Percentiles rank a stretch among this genome's conserved stretches.
Evolutionary conservation across 2,888 invertebrate species (phyloP).

Genomic region (Noctuana brunneofusca): DNA sequence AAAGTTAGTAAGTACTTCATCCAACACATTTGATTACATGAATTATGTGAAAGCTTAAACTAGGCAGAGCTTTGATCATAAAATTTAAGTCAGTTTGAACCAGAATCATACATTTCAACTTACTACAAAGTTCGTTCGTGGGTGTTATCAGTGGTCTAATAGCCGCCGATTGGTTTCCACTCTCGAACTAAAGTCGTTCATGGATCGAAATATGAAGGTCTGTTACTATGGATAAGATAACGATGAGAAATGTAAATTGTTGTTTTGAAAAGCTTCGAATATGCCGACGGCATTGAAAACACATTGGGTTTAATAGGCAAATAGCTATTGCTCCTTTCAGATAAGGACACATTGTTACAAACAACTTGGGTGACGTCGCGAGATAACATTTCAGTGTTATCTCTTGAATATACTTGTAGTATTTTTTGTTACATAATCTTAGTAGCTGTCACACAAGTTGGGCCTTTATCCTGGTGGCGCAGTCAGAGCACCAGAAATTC

Average conservation of each 20-base stretch:
- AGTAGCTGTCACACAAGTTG: background rate
- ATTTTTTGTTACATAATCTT: background rate
- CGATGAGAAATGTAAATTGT: constrained; percentile 68
- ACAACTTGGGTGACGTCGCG: constrained; percentile 10
- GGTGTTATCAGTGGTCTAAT: constrained; percentile 64
- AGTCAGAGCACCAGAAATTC: too few species aligned
- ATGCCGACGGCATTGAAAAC: constrained; percentile 53
- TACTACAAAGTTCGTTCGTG: constrained; percentile 43
- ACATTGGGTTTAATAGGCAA: constrained; percentile 41
- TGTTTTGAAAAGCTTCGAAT: constrained; percentile 70
- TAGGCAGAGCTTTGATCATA: constrained; percentile 27
- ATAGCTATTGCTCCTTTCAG: constrained; percentile 34
- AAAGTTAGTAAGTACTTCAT: background rate
- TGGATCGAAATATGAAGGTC: constrained; percentile 60
- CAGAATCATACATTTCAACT: constrained; percentile 38
- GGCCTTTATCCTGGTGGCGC: background rate
- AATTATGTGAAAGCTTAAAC: background rate
- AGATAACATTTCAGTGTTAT: constrained; percentile 18
- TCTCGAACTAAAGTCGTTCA: constrained; percentile 62
- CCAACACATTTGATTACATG: too few species aligned
- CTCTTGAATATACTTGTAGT: constrained; percentile 3
- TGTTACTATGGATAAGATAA: constrained; percentile 62
- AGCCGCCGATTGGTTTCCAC: constrained; percentile 59
- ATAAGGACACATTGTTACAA: constrained; percentile 29
- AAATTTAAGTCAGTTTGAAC: constrained; percentile 32